Base-by-base conservation (phyloP, 1,140 invertebrate species). In the Drosophila lini region DNA sequence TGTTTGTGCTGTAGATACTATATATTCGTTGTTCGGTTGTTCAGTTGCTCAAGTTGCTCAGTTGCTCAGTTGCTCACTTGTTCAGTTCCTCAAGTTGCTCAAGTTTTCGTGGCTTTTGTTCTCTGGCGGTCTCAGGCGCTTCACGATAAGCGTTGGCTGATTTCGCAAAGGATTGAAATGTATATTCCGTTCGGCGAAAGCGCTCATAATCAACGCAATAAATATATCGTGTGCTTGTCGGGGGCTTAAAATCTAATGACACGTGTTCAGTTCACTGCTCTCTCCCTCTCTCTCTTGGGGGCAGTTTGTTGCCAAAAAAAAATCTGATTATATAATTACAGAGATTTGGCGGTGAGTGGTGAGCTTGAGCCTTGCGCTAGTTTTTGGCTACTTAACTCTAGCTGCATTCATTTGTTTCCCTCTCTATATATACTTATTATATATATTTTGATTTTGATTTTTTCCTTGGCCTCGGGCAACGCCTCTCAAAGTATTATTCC, bases 81-180 rank as follows among this genome's bases (percentile, higher is more conserved):
- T 3, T 34, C 31, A 52, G 28, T 50, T 31, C 9, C 5, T 16
- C n/a, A 25, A 25, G 28, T 45, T 59, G 3, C 11, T 13, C 31
- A 28, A 16, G 31, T 48, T 40, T 34, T n/a, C 52, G 25, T 28
- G 32, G 50, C 22, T 61, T 25, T 61, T 57, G 45, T 47, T 64
- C 78, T 85, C 83, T 69, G 83, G 83, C 77, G 84, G 84, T 79
- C 81, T 89, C 15, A 89, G 60, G 13, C 84, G 84, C 69, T 88
- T 74, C 25, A 88, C 76, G 68, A 80, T 74, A 70, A 83, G 80
- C 71, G 48, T 74, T 68, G 64, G 83, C 64, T 79, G 81, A 88
- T 80, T 80, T 86, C 84, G 80, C 82, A 86, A 88, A 71, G 77
- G 76, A 80, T 88, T 60, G 68, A 89, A 88, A 84, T 89, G 56